phyloP scores from a whole-genome alignment of 2,888 invertebrate species.

The Parthenolecanium corni region DNA sequence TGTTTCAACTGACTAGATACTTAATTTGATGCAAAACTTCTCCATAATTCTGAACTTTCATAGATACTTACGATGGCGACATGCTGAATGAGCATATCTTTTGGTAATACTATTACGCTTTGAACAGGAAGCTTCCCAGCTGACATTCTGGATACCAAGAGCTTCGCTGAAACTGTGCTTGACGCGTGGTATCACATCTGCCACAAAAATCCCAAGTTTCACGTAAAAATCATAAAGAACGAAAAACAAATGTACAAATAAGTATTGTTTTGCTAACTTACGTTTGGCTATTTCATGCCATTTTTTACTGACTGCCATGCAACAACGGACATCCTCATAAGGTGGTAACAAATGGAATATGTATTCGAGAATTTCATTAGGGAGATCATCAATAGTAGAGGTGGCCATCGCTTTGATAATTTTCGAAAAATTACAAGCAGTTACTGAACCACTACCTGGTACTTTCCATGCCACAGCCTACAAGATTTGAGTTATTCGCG shows the following conservation, averaged over 20 bases:
- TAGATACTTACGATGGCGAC: constrained; percentile 48
- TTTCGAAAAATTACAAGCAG: no score
- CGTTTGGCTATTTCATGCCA: constrained; percentile 78
- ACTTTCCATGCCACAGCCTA: no score
- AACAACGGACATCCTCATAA: constrained; percentile 77
- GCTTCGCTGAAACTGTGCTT: constrained; percentile 15
- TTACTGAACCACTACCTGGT: no score
- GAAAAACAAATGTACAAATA: not conserved
- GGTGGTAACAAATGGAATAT: constrained; percentile 80
- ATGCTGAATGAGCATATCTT: constrained; percentile 84
- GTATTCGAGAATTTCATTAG: constrained; percentile 87
- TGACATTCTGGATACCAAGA: constrained; percentile 10
- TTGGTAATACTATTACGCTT: constrained; percentile 69
- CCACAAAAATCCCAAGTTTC: constrained; percentile 12
- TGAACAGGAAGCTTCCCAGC: constrained; percentile 35
- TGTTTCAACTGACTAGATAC: not conserved
- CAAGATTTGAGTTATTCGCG: no score
- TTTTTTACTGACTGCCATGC: constrained; percentile 71
- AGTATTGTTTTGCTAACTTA: constrained; percentile 42
- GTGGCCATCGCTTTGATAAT: constrained; percentile 38
- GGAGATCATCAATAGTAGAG: constrained; percentile 55
- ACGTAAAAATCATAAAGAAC: not conserved
- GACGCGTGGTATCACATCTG: constrained; percentile 13
- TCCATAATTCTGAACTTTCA: no score
- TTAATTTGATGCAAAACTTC: not conserved